Percentiles rank a stretch among this genome's conserved stretches.
phyloP scores from a whole-genome alignment of 2,888 invertebrate genomes.

The Brachypalpus laphriformis region DNA sequence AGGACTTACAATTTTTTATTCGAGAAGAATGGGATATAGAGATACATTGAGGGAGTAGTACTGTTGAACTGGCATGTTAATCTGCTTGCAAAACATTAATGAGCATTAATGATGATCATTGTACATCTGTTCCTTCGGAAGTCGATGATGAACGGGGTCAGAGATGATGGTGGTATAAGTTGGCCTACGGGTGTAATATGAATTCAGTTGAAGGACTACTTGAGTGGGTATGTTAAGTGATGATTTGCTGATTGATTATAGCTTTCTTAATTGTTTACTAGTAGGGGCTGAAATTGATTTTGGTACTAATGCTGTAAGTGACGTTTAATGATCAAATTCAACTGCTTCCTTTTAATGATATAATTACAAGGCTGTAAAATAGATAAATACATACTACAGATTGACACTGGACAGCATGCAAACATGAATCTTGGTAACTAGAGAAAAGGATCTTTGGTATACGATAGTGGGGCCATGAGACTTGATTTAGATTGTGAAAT shows the following conservation, averaged over 20 bases:
- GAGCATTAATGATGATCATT: conserved; percentile 66
- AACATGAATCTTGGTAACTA: too few relatives aligned
- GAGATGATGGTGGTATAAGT: not conserved
- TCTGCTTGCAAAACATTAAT: conserved; percentile 68
- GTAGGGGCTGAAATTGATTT: conserved; percentile 4
- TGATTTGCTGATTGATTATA: conserved; percentile 61
- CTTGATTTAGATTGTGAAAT: too few relatives aligned
- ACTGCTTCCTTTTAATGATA: conserved; percentile 8
- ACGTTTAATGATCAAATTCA: conserved; percentile 23
- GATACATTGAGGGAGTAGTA: conserved; percentile 44
- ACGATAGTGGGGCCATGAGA: too few relatives aligned
- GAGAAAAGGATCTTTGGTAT: too few relatives aligned
- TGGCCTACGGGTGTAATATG: not conserved
- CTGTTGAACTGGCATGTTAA: conserved; percentile 62
- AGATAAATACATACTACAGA: too few relatives aligned
- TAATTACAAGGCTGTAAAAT: conserved; percentile 16
- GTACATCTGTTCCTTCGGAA: conserved; percentile 4
- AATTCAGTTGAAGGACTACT: conserved; percentile 10
- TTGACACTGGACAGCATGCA: too few relatives aligned
- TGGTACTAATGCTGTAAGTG: not conserved
- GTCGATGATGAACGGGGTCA: not conserved
- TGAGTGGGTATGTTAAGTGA: conserved; percentile 18
- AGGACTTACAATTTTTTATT: not conserved
- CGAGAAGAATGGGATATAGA: not conserved
- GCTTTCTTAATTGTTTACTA: conserved; percentile 21